Conservation (phyloP, 2,113 vertebrate genomes). For the Microtus montanus region DNA sequence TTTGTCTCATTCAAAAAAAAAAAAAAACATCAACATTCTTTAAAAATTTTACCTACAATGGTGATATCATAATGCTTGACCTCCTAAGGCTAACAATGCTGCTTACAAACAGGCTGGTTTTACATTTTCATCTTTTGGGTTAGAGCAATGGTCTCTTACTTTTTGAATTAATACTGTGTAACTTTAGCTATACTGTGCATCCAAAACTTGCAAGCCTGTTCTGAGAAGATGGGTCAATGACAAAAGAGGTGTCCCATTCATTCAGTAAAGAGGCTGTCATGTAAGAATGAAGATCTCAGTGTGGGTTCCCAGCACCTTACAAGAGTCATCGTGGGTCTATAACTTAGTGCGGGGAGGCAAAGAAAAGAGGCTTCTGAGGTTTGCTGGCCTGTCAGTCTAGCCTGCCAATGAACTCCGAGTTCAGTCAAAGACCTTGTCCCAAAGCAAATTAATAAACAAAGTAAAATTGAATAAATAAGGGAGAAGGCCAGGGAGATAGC, state of each 20-base stretch:
- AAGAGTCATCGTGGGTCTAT: neutral
- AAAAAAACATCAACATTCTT: neutral
- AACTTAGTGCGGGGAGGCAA: neutral
- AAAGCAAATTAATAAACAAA: neutral
- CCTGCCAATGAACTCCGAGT: neutral
- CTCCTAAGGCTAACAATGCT: neutral
- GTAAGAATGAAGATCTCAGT: too few relatives aligned
- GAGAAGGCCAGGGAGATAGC: neutral
- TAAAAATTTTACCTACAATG: neutral
- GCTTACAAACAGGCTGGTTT: neutral
- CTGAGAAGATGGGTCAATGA: neutral
- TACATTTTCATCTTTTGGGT: neutral
- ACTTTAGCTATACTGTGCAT: neutral
- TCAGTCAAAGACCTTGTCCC: neutral
- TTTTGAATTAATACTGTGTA: neutral
- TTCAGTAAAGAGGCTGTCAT: too few relatives aligned
- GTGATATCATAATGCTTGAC: neutral
- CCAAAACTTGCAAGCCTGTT: neutral
- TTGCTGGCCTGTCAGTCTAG: neutral
- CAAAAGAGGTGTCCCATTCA: neutral
- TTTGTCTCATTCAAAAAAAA: neutral
- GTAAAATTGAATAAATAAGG: neutral
- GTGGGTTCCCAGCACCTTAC: neutral
- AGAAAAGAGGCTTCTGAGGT: neutral
- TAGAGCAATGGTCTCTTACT: neutral